A percentile compares a stretch with the other conserved stretches of the same genome.
These are phyloP conservation scores for Labia minor DNA, from an alignment of 2,888 invertebrate genomes.

Conservation along the genomic window DNA sequence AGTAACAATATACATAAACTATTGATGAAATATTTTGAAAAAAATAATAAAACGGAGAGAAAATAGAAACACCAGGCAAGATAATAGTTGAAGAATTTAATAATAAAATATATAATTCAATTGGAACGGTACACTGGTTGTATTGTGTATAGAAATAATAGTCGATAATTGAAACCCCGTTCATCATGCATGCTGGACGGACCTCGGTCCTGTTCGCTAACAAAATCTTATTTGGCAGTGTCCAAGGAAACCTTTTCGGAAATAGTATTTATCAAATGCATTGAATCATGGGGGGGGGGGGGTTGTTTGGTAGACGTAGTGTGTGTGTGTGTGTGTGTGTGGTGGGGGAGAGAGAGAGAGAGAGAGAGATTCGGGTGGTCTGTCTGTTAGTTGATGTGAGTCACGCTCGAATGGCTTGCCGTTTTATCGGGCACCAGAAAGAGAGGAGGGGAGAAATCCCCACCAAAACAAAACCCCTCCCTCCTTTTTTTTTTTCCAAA, in stretches of 20 bases:
- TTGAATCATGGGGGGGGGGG: slow-evolving; percentile 1
- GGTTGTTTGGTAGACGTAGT: no score
- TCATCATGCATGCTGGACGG: slow-evolving; percentile 2
- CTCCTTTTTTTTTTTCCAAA: background rate
- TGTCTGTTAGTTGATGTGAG: background rate
- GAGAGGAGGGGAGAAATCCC: background rate
- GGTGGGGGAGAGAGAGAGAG: no score
- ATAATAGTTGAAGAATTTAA: background rate
- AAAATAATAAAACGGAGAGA: no score
- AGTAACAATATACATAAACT: no score
- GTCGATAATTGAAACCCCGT: slow-evolving; percentile 1
- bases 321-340: no score
- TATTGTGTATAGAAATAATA: background rate
- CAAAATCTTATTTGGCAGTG: slow-evolving; percentile 4
- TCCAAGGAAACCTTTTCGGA: slow-evolving; percentile 8
- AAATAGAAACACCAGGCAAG: no score
- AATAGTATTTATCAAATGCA: slow-evolving; percentile 13
- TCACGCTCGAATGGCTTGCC: background rate
- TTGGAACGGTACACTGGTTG: background rate
- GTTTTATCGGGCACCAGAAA: slow-evolving; percentile 4
- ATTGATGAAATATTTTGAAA: no score
- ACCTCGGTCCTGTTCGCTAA: background rate
- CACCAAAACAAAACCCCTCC: background rate
- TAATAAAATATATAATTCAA: background rate
- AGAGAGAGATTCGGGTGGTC: background rate